Evolutionary conservation across 2,113 vertebrate species (phyloP).

Genomic region (Solea solea): DNA sequence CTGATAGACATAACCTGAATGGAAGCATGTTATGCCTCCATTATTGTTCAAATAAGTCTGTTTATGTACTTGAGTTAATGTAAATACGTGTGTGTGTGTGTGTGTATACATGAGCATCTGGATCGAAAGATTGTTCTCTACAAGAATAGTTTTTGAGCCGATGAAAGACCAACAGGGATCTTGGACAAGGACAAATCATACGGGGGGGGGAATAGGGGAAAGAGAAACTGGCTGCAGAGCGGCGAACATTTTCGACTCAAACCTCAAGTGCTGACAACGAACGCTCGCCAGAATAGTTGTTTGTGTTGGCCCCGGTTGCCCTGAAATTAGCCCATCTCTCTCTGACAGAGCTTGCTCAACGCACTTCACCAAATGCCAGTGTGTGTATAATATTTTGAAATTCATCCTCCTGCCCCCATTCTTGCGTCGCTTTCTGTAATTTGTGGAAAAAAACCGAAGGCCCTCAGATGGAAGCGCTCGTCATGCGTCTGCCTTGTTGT

Average conservation of each 20-base stretch:
- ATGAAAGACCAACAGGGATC: constrained; percentile 73
- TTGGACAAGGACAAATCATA: constrained; percentile 74
- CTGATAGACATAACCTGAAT: constrained; percentile 37
- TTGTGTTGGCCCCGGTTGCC: constrained; percentile 87
- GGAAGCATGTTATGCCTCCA: constrained; percentile 11
- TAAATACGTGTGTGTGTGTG: constrained; percentile 28
- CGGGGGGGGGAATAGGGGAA: constrained; percentile 57
- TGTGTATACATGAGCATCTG: constrained; percentile 53
- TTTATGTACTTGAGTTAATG: constrained; percentile 16
- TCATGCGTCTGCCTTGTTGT: constrained; percentile 88
- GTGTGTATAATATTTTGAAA: constrained; percentile 85
- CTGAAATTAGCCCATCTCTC: constrained; percentile 87
- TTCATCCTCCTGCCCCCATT: constrained; percentile 68
- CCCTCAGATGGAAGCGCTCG: constrained; percentile 79
- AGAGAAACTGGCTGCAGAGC: constrained; percentile 74
- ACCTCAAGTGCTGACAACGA: constrained; percentile 86
- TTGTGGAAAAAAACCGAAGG: constrained; percentile 89
- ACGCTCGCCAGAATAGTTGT: constrained; percentile 86
- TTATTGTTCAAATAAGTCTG: constrained; percentile 10
- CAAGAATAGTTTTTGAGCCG: constrained; percentile 65
- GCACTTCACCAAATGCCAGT: constrained; percentile 75
- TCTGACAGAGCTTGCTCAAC: constrained; percentile 84
- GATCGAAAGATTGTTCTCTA: constrained; percentile 52
- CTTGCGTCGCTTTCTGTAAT: constrained; percentile 76
- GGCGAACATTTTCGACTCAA: constrained; percentile 72